These are phyloP conservation scores for Zygogramma bicolorata DNA, from an alignment of 2,888 invertebrate genomes.

Conservation along the genomic window DNA sequence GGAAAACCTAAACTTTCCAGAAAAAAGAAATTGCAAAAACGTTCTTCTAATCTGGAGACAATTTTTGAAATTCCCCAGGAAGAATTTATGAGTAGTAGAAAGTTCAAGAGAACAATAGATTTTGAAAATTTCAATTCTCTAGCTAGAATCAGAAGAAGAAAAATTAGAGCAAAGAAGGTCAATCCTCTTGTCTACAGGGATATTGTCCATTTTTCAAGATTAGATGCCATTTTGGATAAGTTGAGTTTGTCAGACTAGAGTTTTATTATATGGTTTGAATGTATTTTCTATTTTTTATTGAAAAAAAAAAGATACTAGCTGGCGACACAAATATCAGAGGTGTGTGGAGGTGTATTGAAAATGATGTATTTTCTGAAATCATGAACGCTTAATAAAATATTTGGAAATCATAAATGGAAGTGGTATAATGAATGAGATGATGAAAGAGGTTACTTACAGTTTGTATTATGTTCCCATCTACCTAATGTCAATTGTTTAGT, in stretches of 20 bases:
- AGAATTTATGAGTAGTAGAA: conserved; percentile 27
- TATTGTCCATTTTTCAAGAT: not conserved
- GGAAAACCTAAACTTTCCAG: conserved; percentile 15
- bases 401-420: too few species aligned
- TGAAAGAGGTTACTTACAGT: conserved; percentile 75
- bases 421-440: not conserved
- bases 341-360: too few species aligned
- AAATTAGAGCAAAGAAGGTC: conserved; percentile 20
- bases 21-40: conserved; percentile 6
- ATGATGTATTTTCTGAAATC: too few species aligned
- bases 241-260: not conserved
- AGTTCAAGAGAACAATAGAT: conserved; percentile 27
- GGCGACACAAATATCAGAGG: too few species aligned
- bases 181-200: conserved; percentile 12
- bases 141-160: conserved; percentile 14
- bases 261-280: not conserved
- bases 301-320: too few species aligned
- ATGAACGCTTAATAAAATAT: too few species aligned
- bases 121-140: conserved; percentile 19
- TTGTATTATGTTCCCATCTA: conserved; percentile 86
- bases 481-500: conserved; percentile 81
- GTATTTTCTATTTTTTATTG: too few species aligned
- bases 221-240: conserved; percentile 5
- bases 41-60: conserved; percentile 30
- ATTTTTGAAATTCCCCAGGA: conserved; percentile 29